Evolutionary conservation across 37 sponge, comb jelly and placozoan genomes (phyloP).

Genomic region (Tethya wilhelma): DNA sequence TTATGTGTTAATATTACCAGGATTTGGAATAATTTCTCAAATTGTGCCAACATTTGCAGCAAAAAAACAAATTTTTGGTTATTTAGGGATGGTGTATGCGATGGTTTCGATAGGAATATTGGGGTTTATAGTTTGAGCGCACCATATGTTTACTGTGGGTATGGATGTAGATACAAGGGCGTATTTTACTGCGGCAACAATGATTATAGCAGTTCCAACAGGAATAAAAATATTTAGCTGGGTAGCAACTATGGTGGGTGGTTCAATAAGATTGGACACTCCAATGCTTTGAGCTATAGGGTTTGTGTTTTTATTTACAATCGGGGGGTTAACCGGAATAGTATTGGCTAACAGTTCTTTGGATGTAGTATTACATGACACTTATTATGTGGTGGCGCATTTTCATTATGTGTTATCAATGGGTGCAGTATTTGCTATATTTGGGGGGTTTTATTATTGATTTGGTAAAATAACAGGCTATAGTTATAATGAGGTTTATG

Average conservation of each 20-base stretch:
- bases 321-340: conserved; percentile 88
- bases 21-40: conserved; percentile 90
- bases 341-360: conserved; percentile 82
- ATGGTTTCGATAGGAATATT: conserved; percentile 90
- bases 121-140: conserved; percentile 92
- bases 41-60: conserved; percentile 74
- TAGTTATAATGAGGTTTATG: conserved; percentile 84
- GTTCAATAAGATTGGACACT: conserved; percentile 70
- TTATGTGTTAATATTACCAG: conserved; percentile 87
- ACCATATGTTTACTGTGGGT: conserved; percentile 92
- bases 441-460: conserved; percentile 91
- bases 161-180: conserved; percentile 92
- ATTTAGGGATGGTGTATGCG: conserved; percentile 90
- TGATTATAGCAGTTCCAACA: conserved; percentile 90
- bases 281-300: conserved; percentile 89
- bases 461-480: conserved; percentile 81
- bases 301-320: conserved; percentile 92
- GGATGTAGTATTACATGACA: conserved; percentile 89
- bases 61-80: conserved; percentile 89
- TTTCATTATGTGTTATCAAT: conserved; percentile 95
- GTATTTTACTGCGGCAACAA: conserved; percentile 91
- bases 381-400: conserved; percentile 94
- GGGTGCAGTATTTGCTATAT: conserved; percentile 91
- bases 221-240: conserved; percentile 95
- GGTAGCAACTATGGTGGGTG: conserved; percentile 78